phyloP scores from a whole-genome alignment of 2,797 vertebrate species.

The Smutsia temminckii region DNA sequence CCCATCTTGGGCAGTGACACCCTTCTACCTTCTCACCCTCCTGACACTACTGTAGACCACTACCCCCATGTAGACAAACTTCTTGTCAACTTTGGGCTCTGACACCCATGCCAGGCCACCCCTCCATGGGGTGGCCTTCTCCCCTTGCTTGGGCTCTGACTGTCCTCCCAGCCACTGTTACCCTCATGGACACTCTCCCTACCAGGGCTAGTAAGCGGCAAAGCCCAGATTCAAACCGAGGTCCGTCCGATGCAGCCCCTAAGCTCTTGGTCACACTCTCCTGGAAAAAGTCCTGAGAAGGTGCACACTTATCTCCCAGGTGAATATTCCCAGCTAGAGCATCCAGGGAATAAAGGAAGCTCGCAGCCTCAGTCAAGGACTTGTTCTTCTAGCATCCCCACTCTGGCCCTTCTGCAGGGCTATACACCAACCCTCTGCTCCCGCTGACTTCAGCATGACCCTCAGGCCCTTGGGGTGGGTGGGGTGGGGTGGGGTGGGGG shows the following conservation, averaged over 20 bases:
- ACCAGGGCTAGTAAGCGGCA: background rate
- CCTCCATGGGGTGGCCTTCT: background rate
- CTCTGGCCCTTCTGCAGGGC: fast-evolving
- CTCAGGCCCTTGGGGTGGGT: fast-evolving
- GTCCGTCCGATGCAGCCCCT: background rate
- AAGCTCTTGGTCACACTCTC: fast-evolving
- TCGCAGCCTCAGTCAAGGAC: background rate
- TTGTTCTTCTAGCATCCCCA: background rate
- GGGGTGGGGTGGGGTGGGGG: too few species aligned
- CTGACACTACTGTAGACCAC: background rate
- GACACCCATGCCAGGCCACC: background rate
- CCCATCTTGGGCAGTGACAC: fast-evolving
- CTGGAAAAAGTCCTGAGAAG: background rate
- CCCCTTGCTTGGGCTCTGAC: background rate
- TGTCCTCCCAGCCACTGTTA: background rate
- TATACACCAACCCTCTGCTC: background rate
- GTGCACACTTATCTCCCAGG: fast-evolving
- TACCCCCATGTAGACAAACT: background rate
- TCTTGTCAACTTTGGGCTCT: background rate
- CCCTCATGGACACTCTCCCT: background rate
- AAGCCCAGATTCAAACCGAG: background rate
- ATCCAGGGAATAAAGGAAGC: fast-evolving
- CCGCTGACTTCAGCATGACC: background rate
- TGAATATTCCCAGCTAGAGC: background rate
- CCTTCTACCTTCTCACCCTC: background rate